Base-by-base conservation (phyloP, 2,113 vertebrate species). In the Fregata magnificens region DNA sequence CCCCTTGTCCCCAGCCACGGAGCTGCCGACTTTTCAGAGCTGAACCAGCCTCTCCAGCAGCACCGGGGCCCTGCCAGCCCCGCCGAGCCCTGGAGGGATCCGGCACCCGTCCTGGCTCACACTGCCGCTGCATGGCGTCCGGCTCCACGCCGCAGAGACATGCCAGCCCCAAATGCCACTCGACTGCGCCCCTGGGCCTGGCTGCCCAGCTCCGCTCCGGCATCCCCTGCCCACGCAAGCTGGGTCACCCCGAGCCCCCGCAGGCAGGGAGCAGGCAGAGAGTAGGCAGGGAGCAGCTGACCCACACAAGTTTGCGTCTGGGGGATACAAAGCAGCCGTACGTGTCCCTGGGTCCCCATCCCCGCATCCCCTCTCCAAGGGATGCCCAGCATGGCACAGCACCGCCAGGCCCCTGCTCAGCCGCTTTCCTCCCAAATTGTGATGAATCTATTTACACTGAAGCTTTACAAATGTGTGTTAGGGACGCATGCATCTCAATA, bases 301-400 rank as follows among this genome's bases (percentile, higher is more conserved):
- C 29, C 10, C 44, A 0, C 0, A 0, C 5, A 2, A 9, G 0
- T 86, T 45, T 17, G 32, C 11, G 15, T 32, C 13, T 28, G 34
- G 31, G 18, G 9, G 21, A 9, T 18, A 25, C 56, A 3, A 28
- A 83, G 31, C 24, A 10, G 8, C 40, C 1, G 0, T 1, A 2
- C 21, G 31, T 13, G 25, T n/a, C 26, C 7, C 26, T 25, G 0
- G 0, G 21, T 42, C 32, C 65, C 31, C 36, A 12, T n/a, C 78
- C 36, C 36, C 3, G 8, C 10, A 2, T 73, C 53, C 49, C 67
- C 3, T 13, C 32, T 15, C 29, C 10, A 1, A 63, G 10, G 26
- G 69, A 49, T 32, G 47, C 86, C 66, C 42, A 6, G 50, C 31
- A 2, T 6, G 9, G 40, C 58, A 4, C 52, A 1, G 69, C 34